Evolutionary conservation across 2,888 invertebrate species (phyloP).

Genomic region (Caenorhabditis imperialis): DNA sequence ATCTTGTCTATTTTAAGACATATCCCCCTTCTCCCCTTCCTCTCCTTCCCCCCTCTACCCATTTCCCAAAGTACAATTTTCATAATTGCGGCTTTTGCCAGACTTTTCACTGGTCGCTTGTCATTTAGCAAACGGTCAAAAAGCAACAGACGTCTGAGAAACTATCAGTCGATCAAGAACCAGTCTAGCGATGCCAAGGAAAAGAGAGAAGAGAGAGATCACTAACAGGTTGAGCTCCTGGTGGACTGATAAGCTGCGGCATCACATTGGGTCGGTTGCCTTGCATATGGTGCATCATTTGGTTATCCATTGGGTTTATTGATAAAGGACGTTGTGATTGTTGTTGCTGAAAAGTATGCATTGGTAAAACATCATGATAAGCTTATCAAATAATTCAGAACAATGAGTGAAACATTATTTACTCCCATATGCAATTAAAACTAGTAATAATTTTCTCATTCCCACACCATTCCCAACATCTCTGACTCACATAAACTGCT

Average conservation of each 20-base stretch:
- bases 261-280: conserved; percentile 33
- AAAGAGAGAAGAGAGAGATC: background rate
- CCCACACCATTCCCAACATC: too few relatives aligned
- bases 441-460: too few relatives aligned
- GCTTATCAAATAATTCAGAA: too few relatives aligned
- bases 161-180: background rate
- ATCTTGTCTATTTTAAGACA: too few relatives aligned
- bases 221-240: conserved; percentile 47
- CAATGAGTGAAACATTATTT: background rate
- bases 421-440: too few relatives aligned
- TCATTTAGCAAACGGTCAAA: background rate
- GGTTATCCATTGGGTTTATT: conserved; percentile 50
- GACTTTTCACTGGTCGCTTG: too few relatives aligned
- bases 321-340: conserved; percentile 42
- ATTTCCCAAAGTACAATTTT: too few relatives aligned
- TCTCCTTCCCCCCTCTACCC: too few relatives aligned
- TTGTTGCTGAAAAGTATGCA: conserved; percentile 31
- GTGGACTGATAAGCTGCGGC: conserved; percentile 53
- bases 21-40: too few relatives aligned
- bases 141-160: conserved; percentile 21
- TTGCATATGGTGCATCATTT: conserved; percentile 51
- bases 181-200: too few relatives aligned
- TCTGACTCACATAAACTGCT: conserved; percentile 55
- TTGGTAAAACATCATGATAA: conserved; percentile 11
- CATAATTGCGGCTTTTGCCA: too few relatives aligned